Evolutionary conservation across 2,888 invertebrate genomes (phyloP), one percentile per base, ranked within the genome.

Genomic region (Dasypolia templi): DNA sequence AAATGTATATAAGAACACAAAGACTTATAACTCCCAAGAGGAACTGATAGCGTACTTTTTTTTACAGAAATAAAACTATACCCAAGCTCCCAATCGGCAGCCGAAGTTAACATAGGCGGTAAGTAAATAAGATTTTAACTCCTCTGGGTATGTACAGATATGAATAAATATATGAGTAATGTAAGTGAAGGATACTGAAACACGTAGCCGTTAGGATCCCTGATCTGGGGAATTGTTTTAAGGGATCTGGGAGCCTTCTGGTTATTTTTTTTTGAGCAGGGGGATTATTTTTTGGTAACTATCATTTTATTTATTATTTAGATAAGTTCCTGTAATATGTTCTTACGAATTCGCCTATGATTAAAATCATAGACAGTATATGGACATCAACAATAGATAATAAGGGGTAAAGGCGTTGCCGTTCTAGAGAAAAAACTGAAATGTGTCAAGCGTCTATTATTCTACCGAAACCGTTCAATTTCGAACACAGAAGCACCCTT

Each of bases 41-140:
- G 29, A 58, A 44, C 44, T 81, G 5, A 78, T 59, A 71, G 71
- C 59, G 26, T 55, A 56, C 77, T 46, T 79, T 83, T 84, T 85
- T 89, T 91, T 89, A 26, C 91, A 92, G 92, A 93, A 92, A 93
- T 93, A 86, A 92, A 93, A 86, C 87, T 93, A 58, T 92, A 93
- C 72, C 91, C 91, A 0, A 93, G 92, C 74, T 91, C 92, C 1
- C 89, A 92, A 85, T 90, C 93, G 35, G 86, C 92, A 11, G 87
- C 90, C 14, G 91, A 91, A 83, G 91, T 93, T 71, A 90, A 88
- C 75, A 83, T 90, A 71, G 89, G 88, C 79, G 90, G 90, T 89
- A 83, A 90, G 91, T 88, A 83, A 81, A 83, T 84, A 86, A 77
- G 83, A 86, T 83, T 86, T 76, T 82, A 81, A 87, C 68, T 83